These are phyloP conservation scores for Cololabis saira DNA, from an alignment of 2,113 vertebrate species.

Conservation along the genomic window DNA sequence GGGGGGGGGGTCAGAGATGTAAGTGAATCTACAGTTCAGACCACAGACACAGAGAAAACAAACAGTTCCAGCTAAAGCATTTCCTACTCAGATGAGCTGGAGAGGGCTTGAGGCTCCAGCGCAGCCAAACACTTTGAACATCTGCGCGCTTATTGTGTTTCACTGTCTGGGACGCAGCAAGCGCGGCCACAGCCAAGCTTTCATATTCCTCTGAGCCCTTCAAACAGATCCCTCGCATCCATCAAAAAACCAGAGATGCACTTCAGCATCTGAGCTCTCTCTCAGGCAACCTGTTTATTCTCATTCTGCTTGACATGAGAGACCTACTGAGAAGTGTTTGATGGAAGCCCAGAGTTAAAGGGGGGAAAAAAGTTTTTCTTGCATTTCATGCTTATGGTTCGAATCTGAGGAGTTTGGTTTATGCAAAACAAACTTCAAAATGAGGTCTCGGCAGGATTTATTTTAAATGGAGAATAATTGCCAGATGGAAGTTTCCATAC, in stretches of 20 bases:
- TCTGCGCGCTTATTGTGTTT: constrained; percentile 75
- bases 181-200: constrained; percentile 63
- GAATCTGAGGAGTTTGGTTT: constrained; percentile 44
- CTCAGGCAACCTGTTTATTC: constrained; percentile 59
- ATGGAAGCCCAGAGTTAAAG: constrained; percentile 36
- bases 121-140: constrained; percentile 68
- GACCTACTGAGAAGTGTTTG: constrained; percentile 35
- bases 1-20: constrained; percentile 54
- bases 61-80: constrained; percentile 74
- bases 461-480: constrained; percentile 62
- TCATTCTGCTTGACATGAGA: constrained; percentile 49
- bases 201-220: constrained; percentile 61
- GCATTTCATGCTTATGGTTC: constrained; percentile 35
- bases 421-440: constrained; percentile 48
- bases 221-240: constrained; percentile 57
- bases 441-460: constrained; percentile 50
- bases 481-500: constrained; percentile 69
- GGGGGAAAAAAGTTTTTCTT: constrained; percentile 19
- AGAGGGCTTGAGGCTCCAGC: constrained; percentile 60
- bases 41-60: constrained; percentile 70
- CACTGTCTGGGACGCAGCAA: constrained; percentile 60
- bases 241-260: constrained; percentile 59
- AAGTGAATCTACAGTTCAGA: constrained; percentile 70
- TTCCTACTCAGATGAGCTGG: constrained; percentile 78
- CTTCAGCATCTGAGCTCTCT: constrained; percentile 42